phyloP scores from a whole-genome alignment of 2,888 invertebrate genomes.

The Macrophya alboannulata region DNA sequence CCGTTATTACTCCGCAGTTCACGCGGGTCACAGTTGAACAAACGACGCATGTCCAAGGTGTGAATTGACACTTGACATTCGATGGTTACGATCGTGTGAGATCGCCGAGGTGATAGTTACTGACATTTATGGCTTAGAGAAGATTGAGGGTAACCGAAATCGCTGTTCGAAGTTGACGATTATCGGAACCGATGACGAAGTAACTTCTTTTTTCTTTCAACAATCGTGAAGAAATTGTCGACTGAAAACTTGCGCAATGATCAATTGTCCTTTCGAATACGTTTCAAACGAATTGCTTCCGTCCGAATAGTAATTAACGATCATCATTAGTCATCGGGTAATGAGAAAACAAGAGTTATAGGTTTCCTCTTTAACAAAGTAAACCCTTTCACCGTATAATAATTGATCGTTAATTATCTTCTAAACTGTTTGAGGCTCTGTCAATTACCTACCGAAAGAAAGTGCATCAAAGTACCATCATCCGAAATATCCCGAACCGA shows the following conservation, averaged over 20 bases:
- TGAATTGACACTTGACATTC: conserved; percentile 18
- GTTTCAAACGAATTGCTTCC: neutral
- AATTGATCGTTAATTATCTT: conserved; percentile 39
- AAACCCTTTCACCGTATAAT: conserved; percentile 34
- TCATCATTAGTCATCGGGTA: conserved; percentile 28
- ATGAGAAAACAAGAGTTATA: conserved; percentile 29
- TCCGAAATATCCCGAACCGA: neutral
- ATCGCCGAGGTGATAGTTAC: neutral
- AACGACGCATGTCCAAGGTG: neutral
- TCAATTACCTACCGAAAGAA: conserved; percentile 21
- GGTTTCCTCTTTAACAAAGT: conserved; percentile 6
- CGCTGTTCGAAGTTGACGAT: neutral
- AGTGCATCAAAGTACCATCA: neutral
- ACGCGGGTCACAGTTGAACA: neutral
- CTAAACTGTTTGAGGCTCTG: conserved; percentile 24
- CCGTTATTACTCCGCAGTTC: neutral
- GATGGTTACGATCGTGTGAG: neutral
- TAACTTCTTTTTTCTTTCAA: neutral
- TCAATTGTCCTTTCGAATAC: neutral
- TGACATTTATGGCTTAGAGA: neutral
- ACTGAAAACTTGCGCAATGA: neutral
- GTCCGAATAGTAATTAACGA: conserved; percentile 3
- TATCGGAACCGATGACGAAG: neutral
- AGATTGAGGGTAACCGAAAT: neutral
- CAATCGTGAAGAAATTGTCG: neutral